These are phyloP conservation scores for Pterobdella sp. DNA, from an alignment of 2,888 invertebrate species.

Conservation along the genomic window DNA sequence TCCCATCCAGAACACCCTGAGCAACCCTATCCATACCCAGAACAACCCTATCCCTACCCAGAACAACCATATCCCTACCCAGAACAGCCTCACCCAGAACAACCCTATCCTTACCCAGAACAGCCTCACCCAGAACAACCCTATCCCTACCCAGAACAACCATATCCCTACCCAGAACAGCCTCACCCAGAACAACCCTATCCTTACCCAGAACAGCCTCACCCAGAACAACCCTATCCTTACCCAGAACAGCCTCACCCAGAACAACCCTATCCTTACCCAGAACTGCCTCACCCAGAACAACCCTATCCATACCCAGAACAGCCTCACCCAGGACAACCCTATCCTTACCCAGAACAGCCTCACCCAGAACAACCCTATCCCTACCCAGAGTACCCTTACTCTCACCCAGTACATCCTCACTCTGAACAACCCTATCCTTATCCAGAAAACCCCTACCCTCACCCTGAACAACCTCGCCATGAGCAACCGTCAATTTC, in stretches of 20 bases:
- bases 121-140: slow-evolving; percentile 1
- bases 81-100: not conserved
- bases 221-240: slow-evolving; percentile 2
- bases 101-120: not conserved
- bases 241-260: not conserved
- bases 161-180: not conserved
- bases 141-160: not conserved
- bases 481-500: not conserved
- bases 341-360: not conserved
- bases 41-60: slow-evolving; percentile 11
- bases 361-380: not conserved
- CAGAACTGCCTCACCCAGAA: slow-evolving; percentile 2
- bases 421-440: not conserved
- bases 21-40: not conserved
- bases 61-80: slow-evolving; percentile 10
- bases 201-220: not conserved
- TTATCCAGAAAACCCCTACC: not conserved
- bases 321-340: not conserved
- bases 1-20: slow-evolving; percentile 13
- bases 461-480: not conserved
- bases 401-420: not conserved
- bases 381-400: not conserved
- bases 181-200: not conserved
- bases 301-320: not conserved
- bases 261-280: not conserved